Base-by-base conservation (phyloP, 2,888 invertebrate species). In the Seira ritae region DNA sequence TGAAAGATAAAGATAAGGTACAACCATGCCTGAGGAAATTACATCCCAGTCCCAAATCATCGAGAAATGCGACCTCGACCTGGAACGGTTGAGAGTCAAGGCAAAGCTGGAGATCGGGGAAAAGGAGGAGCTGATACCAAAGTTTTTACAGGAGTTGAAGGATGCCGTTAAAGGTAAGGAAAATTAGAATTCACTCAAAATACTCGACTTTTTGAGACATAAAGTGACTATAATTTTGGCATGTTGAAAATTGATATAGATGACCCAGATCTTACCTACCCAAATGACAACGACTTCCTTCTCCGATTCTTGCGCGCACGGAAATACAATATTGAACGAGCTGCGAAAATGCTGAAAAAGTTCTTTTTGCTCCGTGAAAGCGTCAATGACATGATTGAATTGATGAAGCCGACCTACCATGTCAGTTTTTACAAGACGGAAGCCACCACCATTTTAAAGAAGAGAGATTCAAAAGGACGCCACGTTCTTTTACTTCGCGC, bases 401-500 rank as follows among this genome's bases (percentile, higher is more conserved):
- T 74, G 3, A 19, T 85, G 50, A 66, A 60, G 22, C 85, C 85
- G 2, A 50, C 77, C 0, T 12, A 31, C 1, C 73, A 85, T 22
- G 72, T 70, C 12, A 20, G 15, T 0, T 62, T 81, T 15, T 81
- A 77, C 50, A 69, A 85, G 31, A 24, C 73, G 10, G 80, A 79
- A 42, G 42, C 81, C 37, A 71, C 76, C 6, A 72, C 79, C 50
- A 76, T 87, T 60, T 42, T 87, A 19, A 80, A 75, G n/a, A 37
- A 68, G 1, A 86, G 89, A 70, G 89, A 89, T 77, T 66, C 81
- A 1, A 80, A 87, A 46, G 90, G 89, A 8, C 85, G 89, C 23
- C 87, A 88, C 4, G 84, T 89, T n/a, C 84, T 89, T 66, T 65
- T 89, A 3, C 85, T 89, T 69, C 84, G 85, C 68, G 86, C 85